These are phyloP conservation scores for Netelia virgata DNA, from an alignment of 2,888 invertebrate genomes.

Conservation along the genomic window DNA sequence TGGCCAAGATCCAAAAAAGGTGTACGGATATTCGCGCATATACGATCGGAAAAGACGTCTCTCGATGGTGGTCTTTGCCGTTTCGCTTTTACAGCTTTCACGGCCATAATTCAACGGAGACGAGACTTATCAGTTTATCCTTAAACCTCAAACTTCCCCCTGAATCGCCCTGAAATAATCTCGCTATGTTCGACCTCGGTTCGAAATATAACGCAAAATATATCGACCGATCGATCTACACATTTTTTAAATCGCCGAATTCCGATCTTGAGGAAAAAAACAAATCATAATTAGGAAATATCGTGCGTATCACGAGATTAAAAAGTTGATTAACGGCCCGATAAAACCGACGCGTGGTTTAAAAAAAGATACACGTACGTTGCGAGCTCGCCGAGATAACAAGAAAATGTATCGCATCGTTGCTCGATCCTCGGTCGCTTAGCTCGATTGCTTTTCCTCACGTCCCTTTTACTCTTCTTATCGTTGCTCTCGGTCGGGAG, in stretches of 20 bases:
- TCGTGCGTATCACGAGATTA: too few relatives aligned
- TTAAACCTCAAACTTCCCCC: constrained; percentile 32
- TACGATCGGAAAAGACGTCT: constrained; percentile 46
- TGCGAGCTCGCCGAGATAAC: background rate
- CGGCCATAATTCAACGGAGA: constrained; percentile 39
- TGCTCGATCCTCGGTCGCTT: constrained; percentile 28
- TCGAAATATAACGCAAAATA: too few relatives aligned
- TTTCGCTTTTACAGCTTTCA: constrained; percentile 17
- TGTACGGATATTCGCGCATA: constrained; percentile 47
- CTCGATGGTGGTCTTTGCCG: constrained; percentile 12
- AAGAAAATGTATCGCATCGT: constrained; percentile 5
- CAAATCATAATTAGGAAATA: too few relatives aligned
- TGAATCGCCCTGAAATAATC: constrained; percentile 38
- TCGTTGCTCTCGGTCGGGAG: background rate
- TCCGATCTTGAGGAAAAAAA: too few relatives aligned
- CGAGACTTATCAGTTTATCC: constrained; percentile 29
- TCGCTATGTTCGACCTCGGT: background rate
- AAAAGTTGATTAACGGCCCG: too few relatives aligned
- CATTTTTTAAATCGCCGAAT: too few relatives aligned
- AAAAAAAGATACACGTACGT: background rate
- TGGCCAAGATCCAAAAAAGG: constrained; percentile 62
- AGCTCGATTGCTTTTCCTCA: constrained; percentile 9
- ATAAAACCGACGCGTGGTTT: too few relatives aligned
- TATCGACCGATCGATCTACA: too few relatives aligned
- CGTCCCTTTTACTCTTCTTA: background rate